Evolutionary conservation across 2,113 vertebrate genomes (phyloP).

Genomic region (Glaucidium brasilianum): DNA sequence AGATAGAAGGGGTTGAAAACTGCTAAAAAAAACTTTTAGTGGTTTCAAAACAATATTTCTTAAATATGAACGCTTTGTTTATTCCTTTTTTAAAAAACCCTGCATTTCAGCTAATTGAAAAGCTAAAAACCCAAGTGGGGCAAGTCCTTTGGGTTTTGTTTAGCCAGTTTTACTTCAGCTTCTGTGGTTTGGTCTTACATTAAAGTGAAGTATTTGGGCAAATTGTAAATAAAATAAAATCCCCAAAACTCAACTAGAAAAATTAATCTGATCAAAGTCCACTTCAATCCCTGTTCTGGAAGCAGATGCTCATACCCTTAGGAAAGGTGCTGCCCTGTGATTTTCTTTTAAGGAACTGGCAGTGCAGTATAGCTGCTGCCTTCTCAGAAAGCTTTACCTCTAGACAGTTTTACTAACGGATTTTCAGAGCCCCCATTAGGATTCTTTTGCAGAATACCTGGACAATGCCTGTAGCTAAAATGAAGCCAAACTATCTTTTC

Average conservation of each 20-base stretch:
- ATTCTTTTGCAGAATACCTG: neutral
- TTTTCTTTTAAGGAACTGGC: conserved; percentile 4
- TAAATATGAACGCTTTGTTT: neutral
- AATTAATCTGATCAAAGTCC: neutral
- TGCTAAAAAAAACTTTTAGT: neutral
- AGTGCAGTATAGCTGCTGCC: neutral
- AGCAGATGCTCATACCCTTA: neutral
- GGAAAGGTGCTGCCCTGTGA: neutral
- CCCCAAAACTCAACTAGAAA: neutral
- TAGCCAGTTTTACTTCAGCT: neutral
- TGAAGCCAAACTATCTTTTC: neutral
- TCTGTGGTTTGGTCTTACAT: neutral
- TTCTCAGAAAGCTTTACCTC: neutral
- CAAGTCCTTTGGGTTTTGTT: neutral
- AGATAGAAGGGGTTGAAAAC: neutral
- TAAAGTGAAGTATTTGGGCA: neutral
- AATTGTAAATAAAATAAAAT: neutral
- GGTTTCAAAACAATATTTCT: neutral
- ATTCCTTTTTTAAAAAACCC: neutral
- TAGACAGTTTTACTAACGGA: neutral
- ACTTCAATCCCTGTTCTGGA: neutral
- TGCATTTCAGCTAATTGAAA: neutral
- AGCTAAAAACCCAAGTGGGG: neutral
- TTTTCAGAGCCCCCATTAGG: conserved; percentile 27
- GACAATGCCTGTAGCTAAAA: neutral